Conservation (phyloP, 2,797 vertebrate species). For the Danio jaintianensis region DNA sequence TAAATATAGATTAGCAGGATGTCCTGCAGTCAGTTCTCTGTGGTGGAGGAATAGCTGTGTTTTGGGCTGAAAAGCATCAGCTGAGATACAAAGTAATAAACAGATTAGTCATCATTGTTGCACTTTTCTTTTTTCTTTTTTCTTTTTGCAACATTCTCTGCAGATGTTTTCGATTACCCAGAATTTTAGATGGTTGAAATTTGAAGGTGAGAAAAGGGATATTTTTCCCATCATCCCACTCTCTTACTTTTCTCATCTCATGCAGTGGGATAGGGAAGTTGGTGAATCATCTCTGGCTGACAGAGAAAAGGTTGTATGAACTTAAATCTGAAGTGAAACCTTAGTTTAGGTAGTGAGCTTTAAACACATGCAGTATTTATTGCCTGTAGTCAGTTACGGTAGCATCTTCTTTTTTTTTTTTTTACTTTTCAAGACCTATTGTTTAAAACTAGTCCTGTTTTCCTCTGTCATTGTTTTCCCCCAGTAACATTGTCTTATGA, state of each 20-base stretch:
- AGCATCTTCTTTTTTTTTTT: background rate
- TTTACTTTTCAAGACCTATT: background rate
- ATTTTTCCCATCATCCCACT: background rate
- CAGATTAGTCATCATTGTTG: background rate
- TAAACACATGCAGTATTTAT: background rate
- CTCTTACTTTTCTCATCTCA: constrained; percentile 2
- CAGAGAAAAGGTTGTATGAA: constrained; percentile 35
- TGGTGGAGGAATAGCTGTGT: background rate
- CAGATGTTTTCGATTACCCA: background rate
- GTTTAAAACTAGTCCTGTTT: constrained; percentile 8
- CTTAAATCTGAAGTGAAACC: background rate
- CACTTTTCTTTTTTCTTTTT: too few species aligned
- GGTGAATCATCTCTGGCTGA: constrained; percentile 25
- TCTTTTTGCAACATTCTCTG: background rate
- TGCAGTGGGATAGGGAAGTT: constrained; percentile 39
- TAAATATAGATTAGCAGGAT: background rate
- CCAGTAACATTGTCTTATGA: background rate
- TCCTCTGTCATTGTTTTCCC: background rate
- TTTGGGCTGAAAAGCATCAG: background rate
- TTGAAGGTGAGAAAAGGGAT: background rate
- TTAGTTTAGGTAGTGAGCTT: constrained; percentile 1
- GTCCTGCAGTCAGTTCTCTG: background rate
- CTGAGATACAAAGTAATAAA: background rate
- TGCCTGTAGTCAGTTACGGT: background rate
- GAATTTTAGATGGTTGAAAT: background rate